These are phyloP conservation scores for Mamestra configurata DNA, from an alignment of 1,140 invertebrate genomes.

Conservation along the genomic window DNA sequence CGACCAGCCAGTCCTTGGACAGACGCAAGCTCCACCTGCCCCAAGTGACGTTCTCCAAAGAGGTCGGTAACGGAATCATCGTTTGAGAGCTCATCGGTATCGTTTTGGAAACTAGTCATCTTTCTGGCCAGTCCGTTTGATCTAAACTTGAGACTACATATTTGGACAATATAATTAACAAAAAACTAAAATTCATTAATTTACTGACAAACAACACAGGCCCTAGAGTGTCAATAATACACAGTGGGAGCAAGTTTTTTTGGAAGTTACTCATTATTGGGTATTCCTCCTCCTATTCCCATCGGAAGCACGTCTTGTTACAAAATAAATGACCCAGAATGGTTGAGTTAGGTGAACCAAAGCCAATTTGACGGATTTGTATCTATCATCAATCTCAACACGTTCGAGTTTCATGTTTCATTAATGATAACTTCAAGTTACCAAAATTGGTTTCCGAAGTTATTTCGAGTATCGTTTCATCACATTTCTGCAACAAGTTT, in stretches of 20 bases:
- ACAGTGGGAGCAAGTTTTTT: too few species aligned
- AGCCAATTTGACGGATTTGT: not conserved
- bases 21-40: conserved; percentile 91
- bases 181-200: too few species aligned
- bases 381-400: not conserved
- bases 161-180: too few species aligned
- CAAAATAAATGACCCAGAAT: not conserved
- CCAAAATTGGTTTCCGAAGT: conserved; percentile 25
- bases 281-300: too few species aligned
- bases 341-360: not conserved
- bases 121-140: conserved; percentile 16
- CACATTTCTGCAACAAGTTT: conserved; percentile 4
- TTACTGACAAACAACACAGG: too few species aligned
- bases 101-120: conserved; percentile 57
- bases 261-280: too few species aligned
- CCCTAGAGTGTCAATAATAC: too few species aligned
- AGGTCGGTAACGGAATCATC: conserved; percentile 93
- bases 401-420: not conserved
- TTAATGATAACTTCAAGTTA: conserved; percentile 12
- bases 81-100: conserved; percentile 80
- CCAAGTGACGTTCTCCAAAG: conserved; percentile 94
- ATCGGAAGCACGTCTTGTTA: not conserved
- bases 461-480: conserved; percentile 2
- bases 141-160: not conserved
- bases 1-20: conserved; percentile 80